Conservation (phyloP, 2,113 vertebrate species). For the Grus americana region DNA sequence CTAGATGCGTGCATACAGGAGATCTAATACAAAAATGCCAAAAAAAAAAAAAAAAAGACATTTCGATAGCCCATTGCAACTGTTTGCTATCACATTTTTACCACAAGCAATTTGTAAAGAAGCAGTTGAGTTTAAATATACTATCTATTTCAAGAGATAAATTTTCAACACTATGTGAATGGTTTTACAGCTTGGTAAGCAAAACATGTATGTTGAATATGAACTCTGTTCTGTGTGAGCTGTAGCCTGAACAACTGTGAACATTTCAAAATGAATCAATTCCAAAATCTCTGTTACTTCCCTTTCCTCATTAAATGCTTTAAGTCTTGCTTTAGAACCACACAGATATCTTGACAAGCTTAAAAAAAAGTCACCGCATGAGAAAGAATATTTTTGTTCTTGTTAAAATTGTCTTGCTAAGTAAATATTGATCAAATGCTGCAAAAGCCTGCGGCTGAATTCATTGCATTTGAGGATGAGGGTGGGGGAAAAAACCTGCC, state of each 20-base stretch:
- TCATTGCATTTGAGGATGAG: not conserved
- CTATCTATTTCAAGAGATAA: not conserved
- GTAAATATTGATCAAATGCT: conserved; percentile 51
- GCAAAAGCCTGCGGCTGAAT: not conserved
- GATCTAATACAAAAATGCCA: not conserved
- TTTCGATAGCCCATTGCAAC: not conserved
- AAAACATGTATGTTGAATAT: not conserved
- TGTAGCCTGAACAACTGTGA: not conserved
- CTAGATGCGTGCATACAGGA: not conserved
- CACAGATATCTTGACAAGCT: not conserved
- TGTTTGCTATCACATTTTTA: not conserved
- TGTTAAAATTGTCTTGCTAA: conserved; percentile 37
- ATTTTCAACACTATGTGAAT: not conserved
- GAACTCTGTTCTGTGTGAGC: not conserved
- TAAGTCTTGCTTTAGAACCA: not conserved
- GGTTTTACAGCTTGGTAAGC: not conserved
- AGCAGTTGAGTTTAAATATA: not conserved
- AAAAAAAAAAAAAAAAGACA: not conserved
- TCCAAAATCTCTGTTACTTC: not conserved
- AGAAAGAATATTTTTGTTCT: conserved; percentile 30
- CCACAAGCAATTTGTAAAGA: not conserved
- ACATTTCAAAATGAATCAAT: not conserved
- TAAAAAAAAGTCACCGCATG: not conserved
- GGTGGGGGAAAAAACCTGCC: not conserved
- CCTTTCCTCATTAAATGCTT: not conserved